Base-by-base conservation (phyloP, 2,113 vertebrate genomes). In the Enhydra lutris region DNA sequence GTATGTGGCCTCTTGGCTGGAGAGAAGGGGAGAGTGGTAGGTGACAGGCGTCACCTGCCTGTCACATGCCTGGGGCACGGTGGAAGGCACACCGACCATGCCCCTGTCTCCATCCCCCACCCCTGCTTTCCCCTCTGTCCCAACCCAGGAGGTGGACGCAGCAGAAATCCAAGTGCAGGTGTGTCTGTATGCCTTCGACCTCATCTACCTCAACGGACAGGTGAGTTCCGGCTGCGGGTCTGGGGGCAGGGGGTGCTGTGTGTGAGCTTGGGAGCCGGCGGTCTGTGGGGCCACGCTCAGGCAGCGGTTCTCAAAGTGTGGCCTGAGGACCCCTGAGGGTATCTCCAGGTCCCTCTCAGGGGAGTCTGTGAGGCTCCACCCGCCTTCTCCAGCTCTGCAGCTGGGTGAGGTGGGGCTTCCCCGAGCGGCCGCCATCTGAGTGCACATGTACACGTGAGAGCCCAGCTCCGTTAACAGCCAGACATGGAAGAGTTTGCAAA, bases 121-220 rank as follows among this genome's bases (percentile, higher is more conserved):
- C 45, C 20, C 26, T n/a, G 14, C 7, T 39, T 45, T 90, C 45
- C 36, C 0, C 55, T 90, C 61, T 94, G 3, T 88, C n/a, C 97
- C 24, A 1, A 86, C 67, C 47, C 98, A 99, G 99, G 99, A 99
- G 63, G 99, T 99, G 78, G 99, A 99, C 1, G 99, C 99, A 0
- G 98, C 99, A 0, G 99, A 99, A 91, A 99, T 99, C 98, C 99
- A 99, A 98, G 99, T 99, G 84, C 99, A 99, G 91, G 99, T 99
- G 94, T 99, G 99, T 23, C 98, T 99, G 45, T 99, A 99, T 0
- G 99, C 99, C 97, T 99, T 99, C 1, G 99, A 99, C 98, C 99
- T 99, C 91, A 99, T 99, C 69, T 99, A 99, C 97, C 99, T 99
- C 69, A 99, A 99, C 1, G 99, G 99, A 95, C 98, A 99, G 99